phyloP scores from a whole-genome alignment of 2,113 vertebrate species.

The Leptocoma aspasia region DNA sequence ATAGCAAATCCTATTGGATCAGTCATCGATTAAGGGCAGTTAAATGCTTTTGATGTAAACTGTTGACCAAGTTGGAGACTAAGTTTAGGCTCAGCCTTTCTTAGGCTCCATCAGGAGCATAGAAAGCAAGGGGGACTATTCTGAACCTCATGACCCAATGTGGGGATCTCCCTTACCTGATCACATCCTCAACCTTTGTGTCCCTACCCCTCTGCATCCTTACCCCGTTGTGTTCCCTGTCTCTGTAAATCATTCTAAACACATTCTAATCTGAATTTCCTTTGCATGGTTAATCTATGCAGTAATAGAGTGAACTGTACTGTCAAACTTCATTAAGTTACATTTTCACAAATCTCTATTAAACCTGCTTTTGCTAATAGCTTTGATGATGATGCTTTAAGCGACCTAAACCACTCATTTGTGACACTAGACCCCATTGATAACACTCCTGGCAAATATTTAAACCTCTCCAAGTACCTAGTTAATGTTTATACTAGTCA shows the following conservation, averaged over 20 bases:
- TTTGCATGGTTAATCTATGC: not conserved
- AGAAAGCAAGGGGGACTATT: not conserved
- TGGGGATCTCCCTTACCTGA: too few relatives aligned
- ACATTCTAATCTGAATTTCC: not conserved
- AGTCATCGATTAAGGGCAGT: accelerated
- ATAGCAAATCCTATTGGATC: not conserved
- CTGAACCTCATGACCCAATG: not conserved
- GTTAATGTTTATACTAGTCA: not conserved
- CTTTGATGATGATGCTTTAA: not conserved
- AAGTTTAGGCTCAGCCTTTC: not conserved
- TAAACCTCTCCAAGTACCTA: not conserved
- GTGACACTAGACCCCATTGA: not conserved
- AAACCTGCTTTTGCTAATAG: not conserved
- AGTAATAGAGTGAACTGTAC: not conserved
- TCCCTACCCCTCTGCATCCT: not conserved
- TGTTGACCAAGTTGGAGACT: not conserved
- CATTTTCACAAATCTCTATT: not conserved
- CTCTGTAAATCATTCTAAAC: not conserved
- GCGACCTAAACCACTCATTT: not conserved
- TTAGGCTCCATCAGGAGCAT: not conserved
- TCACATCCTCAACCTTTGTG: not conserved
- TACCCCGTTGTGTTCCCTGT: not conserved
- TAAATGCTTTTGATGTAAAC: not conserved
- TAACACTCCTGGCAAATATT: not conserved
- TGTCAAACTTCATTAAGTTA: not conserved